These are phyloP conservation scores for Gasteruption jaculator DNA, from an alignment of 2,888 invertebrate species.

Conservation along the genomic window DNA sequence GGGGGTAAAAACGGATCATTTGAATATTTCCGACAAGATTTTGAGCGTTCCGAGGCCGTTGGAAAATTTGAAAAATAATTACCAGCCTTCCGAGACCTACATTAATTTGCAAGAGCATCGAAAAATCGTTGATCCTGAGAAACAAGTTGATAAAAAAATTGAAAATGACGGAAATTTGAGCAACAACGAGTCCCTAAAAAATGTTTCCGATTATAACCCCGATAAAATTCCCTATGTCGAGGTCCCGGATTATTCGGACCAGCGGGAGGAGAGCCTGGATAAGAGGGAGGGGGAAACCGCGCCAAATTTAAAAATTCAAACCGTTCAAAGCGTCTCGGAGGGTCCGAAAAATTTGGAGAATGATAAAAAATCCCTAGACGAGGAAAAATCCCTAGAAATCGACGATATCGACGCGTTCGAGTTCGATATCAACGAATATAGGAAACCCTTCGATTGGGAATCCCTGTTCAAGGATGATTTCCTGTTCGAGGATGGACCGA, in stretches of 20 bases:
- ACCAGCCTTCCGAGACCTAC: conserved; percentile 23
- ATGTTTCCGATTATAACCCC: conserved; percentile 28
- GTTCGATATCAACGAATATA: conserved; percentile 35
- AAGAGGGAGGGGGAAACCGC: conserved; percentile 24
- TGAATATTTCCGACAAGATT: too few relatives aligned
- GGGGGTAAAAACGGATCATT: too few relatives aligned
- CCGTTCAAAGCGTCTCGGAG: too few relatives aligned
- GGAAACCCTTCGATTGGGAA: conserved; percentile 33
- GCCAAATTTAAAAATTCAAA: too few relatives aligned
- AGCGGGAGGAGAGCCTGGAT: conserved; percentile 35
- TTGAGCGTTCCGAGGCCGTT: too few relatives aligned
- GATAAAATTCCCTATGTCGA: conserved; percentile 38
- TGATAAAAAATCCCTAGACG: too few relatives aligned
- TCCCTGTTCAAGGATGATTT: conserved; percentile 30
- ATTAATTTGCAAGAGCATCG: conserved; percentile 27
- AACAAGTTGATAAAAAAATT: conserved; percentile 7
- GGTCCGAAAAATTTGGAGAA: too few relatives aligned
- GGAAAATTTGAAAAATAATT: too few relatives aligned
- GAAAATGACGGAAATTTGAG: background rate
- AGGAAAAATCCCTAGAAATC: conserved; percentile 9
- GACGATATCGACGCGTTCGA: conserved; percentile 25
- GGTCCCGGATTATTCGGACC: conserved; percentile 37
- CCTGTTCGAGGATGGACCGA: conserved; percentile 20
- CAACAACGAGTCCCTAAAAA: conserved; percentile 4
- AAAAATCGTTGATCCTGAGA: too few relatives aligned